Percentiles rank a stretch among this genome's conserved stretches.
These are phyloP conservation scores for Empidonax traillii DNA, from an alignment of 2,113 vertebrate species.

Conservation along the genomic window DNA sequence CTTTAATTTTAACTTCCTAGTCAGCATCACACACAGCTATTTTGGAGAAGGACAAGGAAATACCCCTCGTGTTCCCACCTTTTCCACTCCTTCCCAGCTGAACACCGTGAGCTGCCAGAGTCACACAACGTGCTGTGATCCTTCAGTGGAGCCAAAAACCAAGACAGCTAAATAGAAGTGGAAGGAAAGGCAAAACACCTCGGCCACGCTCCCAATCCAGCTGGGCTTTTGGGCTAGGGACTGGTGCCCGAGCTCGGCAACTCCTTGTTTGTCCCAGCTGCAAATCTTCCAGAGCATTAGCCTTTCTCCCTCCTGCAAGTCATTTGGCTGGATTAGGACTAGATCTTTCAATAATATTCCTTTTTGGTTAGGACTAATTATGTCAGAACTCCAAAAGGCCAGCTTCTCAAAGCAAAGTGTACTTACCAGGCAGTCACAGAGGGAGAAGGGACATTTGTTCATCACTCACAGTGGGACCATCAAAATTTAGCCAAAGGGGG, in stretches of 20 bases:
- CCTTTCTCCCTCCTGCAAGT: not conserved
- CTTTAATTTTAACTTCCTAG: not conserved
- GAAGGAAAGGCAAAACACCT: not conserved
- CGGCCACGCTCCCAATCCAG: fast-evolving
- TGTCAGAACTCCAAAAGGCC: not conserved
- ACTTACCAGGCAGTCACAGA: not conserved
- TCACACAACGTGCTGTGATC: fast-evolving
- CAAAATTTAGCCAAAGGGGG: not conserved
- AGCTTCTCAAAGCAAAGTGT: not conserved
- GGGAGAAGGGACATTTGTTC: not conserved
- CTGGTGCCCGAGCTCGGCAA: fast-evolving
- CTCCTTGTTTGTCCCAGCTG: not conserved
- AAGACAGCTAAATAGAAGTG: not conserved
- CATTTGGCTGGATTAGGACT: not conserved
- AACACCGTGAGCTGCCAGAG: not conserved
- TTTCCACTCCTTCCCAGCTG: not conserved
- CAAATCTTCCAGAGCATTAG: not conserved
- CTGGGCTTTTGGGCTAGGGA: not conserved
- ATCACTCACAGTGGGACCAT: not conserved
- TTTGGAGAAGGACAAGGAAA: not conserved
- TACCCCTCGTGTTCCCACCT: not conserved
- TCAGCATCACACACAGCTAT: not conserved
- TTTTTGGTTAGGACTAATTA: not conserved
- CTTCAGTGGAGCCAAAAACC: not conserved
- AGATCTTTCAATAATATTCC: not conserved